Base-by-base conservation (phyloP, 2,797 vertebrate genomes). In the Phrynocephalus vlangalii region DNA sequence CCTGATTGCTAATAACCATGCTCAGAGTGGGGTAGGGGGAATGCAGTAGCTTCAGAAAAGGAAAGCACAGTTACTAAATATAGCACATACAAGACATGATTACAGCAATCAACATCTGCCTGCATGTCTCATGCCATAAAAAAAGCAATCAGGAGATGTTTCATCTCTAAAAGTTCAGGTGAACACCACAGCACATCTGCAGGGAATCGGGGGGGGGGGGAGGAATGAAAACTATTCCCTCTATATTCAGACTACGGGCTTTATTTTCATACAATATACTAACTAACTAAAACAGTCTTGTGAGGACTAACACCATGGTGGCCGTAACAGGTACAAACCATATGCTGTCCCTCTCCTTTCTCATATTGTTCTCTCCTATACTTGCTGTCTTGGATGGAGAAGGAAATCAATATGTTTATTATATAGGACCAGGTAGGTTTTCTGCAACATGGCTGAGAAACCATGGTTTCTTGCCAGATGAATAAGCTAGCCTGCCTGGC, bases 11-110 rank as follows among this genome's bases (percentile, higher is more conserved):
- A 72, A 86, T 85, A 86, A 83, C 91, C 90, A 89, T 2, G 52
- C 5, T 24, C 87, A 33, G 11, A 5, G 38, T 44, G 4, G 38
- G 38, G 38, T 44, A 44, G 38, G 10, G 90, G 72, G 63, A 18
- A 88, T 93, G 86, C 88, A 93, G 89, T 44, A 60, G 70, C 93
- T 88, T 91, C 85, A 78, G 91, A 88, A 92, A 92, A 89, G 87
- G 78, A 91, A 85, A 88, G 86, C 77, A 33, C 80, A 93, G 66
- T 87, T 88, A 88, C 16, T 28, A 68, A 76, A 75, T 76, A 77
- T 24, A 9, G 52, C 85, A 85, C 67, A 63, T 87, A 89, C 10
- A 56, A 92, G 91, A 90, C 68, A 63, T 22, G 79, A 94, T 79
- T 93, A 16, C 79, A 87, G 79, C 84, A 82, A 92, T 94, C 88